These are phyloP conservation scores for Heliconius eleuchia DNA, from an alignment of 1,140 invertebrate genomes.

Conservation along the genomic window DNA sequence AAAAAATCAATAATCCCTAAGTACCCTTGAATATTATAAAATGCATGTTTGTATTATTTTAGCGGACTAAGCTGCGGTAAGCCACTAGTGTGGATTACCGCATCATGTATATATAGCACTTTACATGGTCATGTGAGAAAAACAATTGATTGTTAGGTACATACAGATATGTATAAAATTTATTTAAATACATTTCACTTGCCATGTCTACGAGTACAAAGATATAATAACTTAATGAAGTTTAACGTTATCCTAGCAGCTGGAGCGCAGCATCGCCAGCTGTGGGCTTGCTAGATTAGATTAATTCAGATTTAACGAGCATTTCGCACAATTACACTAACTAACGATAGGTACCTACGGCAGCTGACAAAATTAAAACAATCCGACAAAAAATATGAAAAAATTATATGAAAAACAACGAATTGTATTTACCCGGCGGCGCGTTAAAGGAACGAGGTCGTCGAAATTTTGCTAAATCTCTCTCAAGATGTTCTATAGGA, in stretches of 20 bases:
- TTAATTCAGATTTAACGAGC: conserved; percentile 23
- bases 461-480: conserved; percentile 76
- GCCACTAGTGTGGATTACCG: no score
- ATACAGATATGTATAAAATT: neutral
- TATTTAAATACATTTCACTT: conserved; percentile 16
- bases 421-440: conserved; percentile 46
- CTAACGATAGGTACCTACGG: neutral
- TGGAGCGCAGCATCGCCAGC: conserved; percentile 20
- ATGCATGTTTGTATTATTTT: neutral
- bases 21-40: neutral
- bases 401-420: conserved; percentile 13
- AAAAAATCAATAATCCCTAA: no score
- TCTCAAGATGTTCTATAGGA: conserved; percentile 72
- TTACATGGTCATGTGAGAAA: neutral
- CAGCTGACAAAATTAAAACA: neutral
- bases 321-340: conserved; percentile 11
- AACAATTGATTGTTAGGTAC: conserved; percentile 1
- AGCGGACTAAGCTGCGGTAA: fast-evolving
- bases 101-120: no score
- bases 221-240: conserved; percentile 19
- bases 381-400: conserved; percentile 4
- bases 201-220: conserved; percentile 11
- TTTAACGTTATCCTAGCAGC: conserved; percentile 18
- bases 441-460: conserved; percentile 63
- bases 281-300: conserved; percentile 22